phyloP scores from a whole-genome alignment of 2,113 vertebrate species.

The Pseudorhombus dupliciocellatus region DNA sequence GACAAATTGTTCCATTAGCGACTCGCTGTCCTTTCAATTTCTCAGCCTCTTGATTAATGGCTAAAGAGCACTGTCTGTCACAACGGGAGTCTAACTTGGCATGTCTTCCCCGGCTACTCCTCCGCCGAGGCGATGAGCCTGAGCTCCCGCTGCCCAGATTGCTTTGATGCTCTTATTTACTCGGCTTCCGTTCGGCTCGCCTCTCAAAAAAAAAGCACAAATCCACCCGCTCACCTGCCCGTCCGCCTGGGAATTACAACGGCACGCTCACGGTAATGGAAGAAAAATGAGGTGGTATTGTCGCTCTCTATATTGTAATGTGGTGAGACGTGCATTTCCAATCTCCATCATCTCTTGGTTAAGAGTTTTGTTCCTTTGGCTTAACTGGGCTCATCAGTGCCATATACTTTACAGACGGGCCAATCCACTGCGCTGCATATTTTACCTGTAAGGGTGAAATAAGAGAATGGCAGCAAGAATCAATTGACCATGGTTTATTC shows the following conservation, averaged over 20 bases:
- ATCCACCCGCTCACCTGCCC: slow-evolving; percentile 13
- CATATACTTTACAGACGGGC: slow-evolving; percentile 11
- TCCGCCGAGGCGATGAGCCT: slow-evolving; percentile 52
- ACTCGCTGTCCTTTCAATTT: slow-evolving; percentile 65
- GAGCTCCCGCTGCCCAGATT: slow-evolving; percentile 39
- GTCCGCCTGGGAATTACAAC: slow-evolving; percentile 30
- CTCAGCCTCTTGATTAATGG: slow-evolving; percentile 69
- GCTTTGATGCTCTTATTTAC: slow-evolving; percentile 67
- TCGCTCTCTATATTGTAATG: slow-evolving; percentile 47
- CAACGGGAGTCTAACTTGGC: slow-evolving; percentile 55
- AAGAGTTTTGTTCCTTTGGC: not conserved
- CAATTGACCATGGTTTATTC: slow-evolving; percentile 46
- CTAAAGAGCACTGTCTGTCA: slow-evolving; percentile 66
- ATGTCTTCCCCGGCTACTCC: slow-evolving; percentile 43
- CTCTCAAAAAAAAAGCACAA: slow-evolving; percentile 16
- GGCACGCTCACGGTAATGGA: slow-evolving; percentile 26
- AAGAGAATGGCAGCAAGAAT: slow-evolving; percentile 49
- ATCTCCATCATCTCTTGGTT: slow-evolving; percentile 32
- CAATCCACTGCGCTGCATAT: slow-evolving; percentile 36
- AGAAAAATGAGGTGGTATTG: slow-evolving; percentile 47
- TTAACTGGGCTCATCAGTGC: slow-evolving; percentile 41
- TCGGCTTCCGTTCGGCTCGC: slow-evolving; percentile 29
- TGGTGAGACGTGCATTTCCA: slow-evolving; percentile 35
- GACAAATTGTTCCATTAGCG: slow-evolving; percentile 71
- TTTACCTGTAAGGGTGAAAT: slow-evolving; percentile 43